phyloP scores from a whole-genome alignment of 2,888 invertebrate genomes.

The Morinoia aosen region DNA sequence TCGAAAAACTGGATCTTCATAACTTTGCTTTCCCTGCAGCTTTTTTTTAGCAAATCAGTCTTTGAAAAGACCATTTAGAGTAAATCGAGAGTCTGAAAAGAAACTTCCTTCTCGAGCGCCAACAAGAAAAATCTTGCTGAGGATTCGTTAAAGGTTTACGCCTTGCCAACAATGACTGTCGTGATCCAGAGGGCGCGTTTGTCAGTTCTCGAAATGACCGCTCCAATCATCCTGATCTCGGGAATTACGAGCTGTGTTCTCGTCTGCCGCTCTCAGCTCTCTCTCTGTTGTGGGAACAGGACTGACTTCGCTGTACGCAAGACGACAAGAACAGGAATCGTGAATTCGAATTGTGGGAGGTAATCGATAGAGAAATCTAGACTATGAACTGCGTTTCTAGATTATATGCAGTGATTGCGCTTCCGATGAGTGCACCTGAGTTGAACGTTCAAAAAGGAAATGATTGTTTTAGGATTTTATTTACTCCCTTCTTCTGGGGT shows the following conservation, averaged over 20 bases:
- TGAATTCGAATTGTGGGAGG: too few species aligned
- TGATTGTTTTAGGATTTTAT: not conserved
- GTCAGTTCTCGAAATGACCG: not conserved
- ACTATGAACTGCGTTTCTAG: too few species aligned
- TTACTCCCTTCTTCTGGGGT: too few species aligned
- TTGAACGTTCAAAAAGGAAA: not conserved
- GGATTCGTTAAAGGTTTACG: constrained; percentile 31
- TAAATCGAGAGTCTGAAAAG: not conserved
- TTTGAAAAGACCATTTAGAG: not conserved
- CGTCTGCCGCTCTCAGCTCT: not conserved
- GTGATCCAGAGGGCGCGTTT: not conserved
- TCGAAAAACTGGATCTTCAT: not conserved
- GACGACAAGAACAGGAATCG: not conserved
- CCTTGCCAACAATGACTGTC: not conserved
- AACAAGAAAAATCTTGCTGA: not conserved
- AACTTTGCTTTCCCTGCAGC: not conserved
- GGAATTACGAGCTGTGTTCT: not conserved
- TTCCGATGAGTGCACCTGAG: not conserved
- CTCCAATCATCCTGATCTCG: not conserved
- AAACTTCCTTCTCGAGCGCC: not conserved
- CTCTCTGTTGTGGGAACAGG: not conserved
- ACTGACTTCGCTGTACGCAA: not conserved
- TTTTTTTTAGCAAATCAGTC: not conserved
- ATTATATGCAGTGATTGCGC: not conserved
- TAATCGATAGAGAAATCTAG: too few species aligned